Evolutionary conservation across 2,797 vertebrate species (phyloP), one percentile per base, ranked within the genome.

Genomic region (Poecilia wingei): DNA sequence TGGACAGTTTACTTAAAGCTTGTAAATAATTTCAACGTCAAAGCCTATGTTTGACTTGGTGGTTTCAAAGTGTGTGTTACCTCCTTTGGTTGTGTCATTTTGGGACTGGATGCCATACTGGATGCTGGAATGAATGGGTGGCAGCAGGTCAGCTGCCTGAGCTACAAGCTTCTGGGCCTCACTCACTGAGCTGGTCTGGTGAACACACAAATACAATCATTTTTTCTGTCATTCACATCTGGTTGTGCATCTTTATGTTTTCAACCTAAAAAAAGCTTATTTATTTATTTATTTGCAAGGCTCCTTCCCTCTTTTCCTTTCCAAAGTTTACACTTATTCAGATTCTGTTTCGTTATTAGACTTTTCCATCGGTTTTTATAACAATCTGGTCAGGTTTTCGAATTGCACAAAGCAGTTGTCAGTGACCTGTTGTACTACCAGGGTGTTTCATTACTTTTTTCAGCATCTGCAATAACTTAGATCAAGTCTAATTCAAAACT

Each of bases 41-140:
- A 61, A 45, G n/a, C 43, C 31, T 74, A 49, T 3, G 7, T 16
- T 55, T 39, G 10, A 83, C 25, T 73, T 61, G n/a, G 64, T 43
- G 7, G 33, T 22, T 82, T 41, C 81, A 55, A 66, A 22, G 18
- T 47, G 51, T 75, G 81, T 39, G 69, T 59, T 93, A 98, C 98
- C 98, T 96, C 98, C 98, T 97, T 99, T 99, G 69, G 97, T 99
- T 82, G 98, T 99, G 91, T 99, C 98, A 79, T 99, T 99, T 93
- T 99, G 98, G 73, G 98, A 98, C 92, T 99, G 97, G 90, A 99
- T 98, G 84, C 98, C 98, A 43, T 98, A 96, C 88, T 97, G 97
- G 84, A 98, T 95, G 77, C 98, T 98, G 91, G 96, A 97, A 93
- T 98, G 97, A 91, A 99, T 97, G 51, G 97, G 96, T 85, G 97